These are phyloP conservation scores for Torymus texanus DNA, from an alignment of 2,888 invertebrate genomes.

Conservation along the genomic window DNA sequence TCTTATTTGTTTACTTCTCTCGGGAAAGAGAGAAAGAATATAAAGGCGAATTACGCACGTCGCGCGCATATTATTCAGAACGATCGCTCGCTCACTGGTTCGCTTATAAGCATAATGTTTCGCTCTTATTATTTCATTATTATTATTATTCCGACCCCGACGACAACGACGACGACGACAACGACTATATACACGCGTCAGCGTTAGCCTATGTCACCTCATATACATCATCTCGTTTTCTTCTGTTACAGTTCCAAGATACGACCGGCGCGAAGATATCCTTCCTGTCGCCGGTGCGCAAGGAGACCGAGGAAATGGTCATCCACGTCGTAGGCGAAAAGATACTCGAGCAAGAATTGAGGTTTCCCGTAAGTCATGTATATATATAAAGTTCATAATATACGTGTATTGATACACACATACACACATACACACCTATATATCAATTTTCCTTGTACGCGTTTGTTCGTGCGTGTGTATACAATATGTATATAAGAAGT, in stretches of 20 bases:
- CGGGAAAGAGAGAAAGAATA: background rate
- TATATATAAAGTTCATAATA: background rate
- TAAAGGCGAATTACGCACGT: constrained; percentile 11
- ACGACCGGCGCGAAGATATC: constrained; percentile 77
- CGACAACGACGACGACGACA: no score
- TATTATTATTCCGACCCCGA: no score
- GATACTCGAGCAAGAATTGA: constrained; percentile 76
- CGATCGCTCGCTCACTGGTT: background rate
- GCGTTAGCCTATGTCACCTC: background rate
- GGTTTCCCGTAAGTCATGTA: constrained; percentile 75
- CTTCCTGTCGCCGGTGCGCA: constrained; percentile 78
- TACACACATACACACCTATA: constrained; percentile 6
- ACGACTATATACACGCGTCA: no score
- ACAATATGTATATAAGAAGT: no score
- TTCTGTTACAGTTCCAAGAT: constrained; percentile 69
- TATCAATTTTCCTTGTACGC: constrained; percentile 3
- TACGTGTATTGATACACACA: no score
- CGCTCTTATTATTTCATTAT: no score
- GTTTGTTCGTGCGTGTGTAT: no score
- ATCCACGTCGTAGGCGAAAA: constrained; percentile 79
- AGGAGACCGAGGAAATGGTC: constrained; percentile 78
- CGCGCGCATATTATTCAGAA: constrained; percentile 11
- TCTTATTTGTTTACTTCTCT: constrained; percentile 44
- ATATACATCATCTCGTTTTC: background rate
- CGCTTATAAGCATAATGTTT: background rate